Evolutionary conservation across 2,113 vertebrate species (phyloP), one percentile per base, ranked within the genome.

Genomic region (Corythornis madagascariensis): DNA sequence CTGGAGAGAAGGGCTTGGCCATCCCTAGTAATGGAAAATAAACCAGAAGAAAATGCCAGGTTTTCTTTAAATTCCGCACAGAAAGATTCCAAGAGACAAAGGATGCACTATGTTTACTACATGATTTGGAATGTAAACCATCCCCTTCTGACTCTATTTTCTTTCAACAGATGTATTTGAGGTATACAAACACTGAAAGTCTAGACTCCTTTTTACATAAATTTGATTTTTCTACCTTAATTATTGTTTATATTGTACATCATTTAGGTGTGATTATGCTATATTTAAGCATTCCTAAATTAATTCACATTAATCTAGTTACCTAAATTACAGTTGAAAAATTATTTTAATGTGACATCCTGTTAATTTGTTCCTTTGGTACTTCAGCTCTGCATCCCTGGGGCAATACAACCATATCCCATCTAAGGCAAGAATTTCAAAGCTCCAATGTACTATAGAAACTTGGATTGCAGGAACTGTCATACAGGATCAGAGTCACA

Each of bases 231-330:
- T 94, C 92, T 92, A 45, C 84, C 90, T 77, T 95, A 93, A 97
- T 94, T 94, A 90, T 88, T 97, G 95, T 96, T 97, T 93, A 95
- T 96, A 94, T 70, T 94, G 73, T 83, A 85, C 76, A 95, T 89
- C 88, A 95, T 96, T 97, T 94, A 90, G 69, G 84, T 70, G 56
- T 93, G 93, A 96, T 97, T 95, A 94, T 77, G 73, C 78, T 95
- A 95, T 90, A 96, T 95, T 95, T 96, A 94, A 94, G 86, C 91
- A 96, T 96, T 95, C 91, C 92, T 94, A 97, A 95, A 97, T 96
- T 95, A 96, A 95, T 92, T 95, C 93, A 95, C 90, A 97, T 95
- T 96, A 97, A 96, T 97, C 92, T 96, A 95, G 92, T 96, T 96
- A 96, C 84, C 83, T 93, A 96, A 96, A 97, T 96, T 96, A 93